These are phyloP conservation scores for Limonius californicus DNA, from an alignment of 1,140 invertebrate genomes.

Conservation along the genomic window DNA sequence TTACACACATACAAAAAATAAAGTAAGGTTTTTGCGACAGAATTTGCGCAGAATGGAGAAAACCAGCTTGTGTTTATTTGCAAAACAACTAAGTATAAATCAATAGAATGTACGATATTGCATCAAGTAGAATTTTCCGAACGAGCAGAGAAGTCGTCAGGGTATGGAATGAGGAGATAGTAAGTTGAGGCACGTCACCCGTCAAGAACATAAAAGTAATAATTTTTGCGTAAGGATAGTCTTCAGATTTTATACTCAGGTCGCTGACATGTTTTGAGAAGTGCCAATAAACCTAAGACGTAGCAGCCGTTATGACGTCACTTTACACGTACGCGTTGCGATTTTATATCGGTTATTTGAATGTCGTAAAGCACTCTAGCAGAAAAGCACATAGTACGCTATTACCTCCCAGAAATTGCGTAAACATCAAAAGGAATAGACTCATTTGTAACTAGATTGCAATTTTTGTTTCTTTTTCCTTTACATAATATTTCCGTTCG, in stretches of 20 bases:
- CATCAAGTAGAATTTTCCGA: neutral
- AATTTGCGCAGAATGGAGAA: too few species aligned
- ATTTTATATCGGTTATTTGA: constrained; percentile 19
- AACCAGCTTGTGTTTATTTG: neutral
- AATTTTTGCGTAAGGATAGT: constrained; percentile 17
- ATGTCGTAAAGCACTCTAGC: constrained; percentile 15
- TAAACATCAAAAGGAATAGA: too few species aligned
- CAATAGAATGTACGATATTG: neutral
- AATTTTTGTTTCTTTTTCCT: too few species aligned
- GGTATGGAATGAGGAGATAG: neutral
- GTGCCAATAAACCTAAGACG: constrained; percentile 23
- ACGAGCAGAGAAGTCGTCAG: neutral
- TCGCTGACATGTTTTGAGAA: constrained; percentile 19
- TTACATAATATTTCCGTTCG: too few species aligned
- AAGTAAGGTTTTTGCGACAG: too few species aligned
- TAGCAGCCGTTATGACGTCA: constrained; percentile 20
- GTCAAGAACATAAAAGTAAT: constrained; percentile 20
- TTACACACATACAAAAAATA: too few species aligned
- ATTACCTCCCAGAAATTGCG: too few species aligned
- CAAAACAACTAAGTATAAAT: neutral
- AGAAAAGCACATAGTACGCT: neutral
- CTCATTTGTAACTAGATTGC: too few species aligned
- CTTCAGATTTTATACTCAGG: constrained; percentile 20
- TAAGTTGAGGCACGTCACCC: constrained; percentile 12
- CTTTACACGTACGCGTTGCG: constrained; percentile 17